A percentile compares a stretch with the other conserved stretches of the same genome.
phyloP scores from a whole-genome alignment of 2,888 invertebrate genomes.

The Oligia latruncula region DNA sequence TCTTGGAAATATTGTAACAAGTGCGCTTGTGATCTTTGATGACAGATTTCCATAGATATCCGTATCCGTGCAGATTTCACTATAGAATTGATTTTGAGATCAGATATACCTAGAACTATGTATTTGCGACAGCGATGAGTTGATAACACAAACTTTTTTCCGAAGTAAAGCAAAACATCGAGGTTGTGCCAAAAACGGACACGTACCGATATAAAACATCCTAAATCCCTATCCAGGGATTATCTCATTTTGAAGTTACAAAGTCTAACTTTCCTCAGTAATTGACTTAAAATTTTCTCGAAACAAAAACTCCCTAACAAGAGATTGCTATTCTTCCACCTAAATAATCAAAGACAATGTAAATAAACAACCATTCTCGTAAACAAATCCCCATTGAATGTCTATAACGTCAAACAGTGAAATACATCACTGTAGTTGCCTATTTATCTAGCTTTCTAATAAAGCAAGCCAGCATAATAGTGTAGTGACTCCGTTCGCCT shows the following conservation, averaged over 20 bases:
- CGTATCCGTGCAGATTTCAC: too few relatives aligned
- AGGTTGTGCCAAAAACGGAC: not conserved
- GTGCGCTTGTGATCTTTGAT: conserved; percentile 23
- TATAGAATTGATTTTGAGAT: not conserved
- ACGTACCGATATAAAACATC: not conserved
- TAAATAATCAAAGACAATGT: conserved; percentile 32
- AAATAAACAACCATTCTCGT: conserved; percentile 27
- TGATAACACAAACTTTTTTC: not conserved
- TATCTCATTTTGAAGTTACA: not conserved
- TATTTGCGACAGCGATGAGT: not conserved
- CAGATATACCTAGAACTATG: not conserved
- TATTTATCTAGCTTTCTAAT: conserved; percentile 62
- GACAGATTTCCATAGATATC: too few relatives aligned
- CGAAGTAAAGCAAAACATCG: not conserved
- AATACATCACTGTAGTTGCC: conserved; percentile 51
- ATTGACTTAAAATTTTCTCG: not conserved
- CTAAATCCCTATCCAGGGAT: not conserved
- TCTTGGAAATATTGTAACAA: conserved; percentile 27
- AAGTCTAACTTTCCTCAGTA: not conserved
- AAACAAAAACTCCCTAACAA: not conserved
- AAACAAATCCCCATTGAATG: conserved; percentile 39
- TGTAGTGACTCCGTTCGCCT: conserved; percentile 61
- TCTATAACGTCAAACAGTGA: conserved; percentile 44
- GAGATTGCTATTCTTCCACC: conserved; percentile 6
- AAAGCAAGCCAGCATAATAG: conserved; percentile 59